A percentile compares a stretch with the other conserved stretches of the same genome.
Evolutionary conservation across 2,113 vertebrate genomes (phyloP).

Genomic region (Ursus arctos): DNA sequence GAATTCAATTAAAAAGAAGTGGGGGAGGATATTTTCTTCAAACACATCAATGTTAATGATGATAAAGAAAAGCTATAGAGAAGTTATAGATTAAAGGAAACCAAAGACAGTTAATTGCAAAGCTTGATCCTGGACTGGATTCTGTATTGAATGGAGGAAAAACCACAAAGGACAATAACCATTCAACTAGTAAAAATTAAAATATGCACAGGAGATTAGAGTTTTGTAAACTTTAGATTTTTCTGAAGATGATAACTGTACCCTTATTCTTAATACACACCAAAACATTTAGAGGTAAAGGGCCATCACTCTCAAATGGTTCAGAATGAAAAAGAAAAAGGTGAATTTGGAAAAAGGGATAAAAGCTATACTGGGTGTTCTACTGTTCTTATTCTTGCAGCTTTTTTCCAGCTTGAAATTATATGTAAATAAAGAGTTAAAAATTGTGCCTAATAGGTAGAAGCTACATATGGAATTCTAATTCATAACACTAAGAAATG

Average conservation of each 20-base stretch:
- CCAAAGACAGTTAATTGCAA: neutral
- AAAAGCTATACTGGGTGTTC: neutral
- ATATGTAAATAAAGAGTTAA: neutral
- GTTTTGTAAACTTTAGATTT: neutral
- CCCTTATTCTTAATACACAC: neutral
- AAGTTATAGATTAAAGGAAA: conserved; percentile 27
- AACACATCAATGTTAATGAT: neutral
- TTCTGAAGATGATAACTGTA: neutral
- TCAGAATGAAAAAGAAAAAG: neutral
- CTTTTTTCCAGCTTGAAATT: conserved; percentile 46
- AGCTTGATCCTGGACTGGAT: neutral
- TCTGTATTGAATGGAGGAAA: neutral
- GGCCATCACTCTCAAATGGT: neutral
- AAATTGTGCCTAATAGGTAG: neutral
- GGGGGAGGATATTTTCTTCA: neutral
- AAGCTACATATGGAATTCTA: neutral
- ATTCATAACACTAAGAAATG: neutral
- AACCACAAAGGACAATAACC: neutral
- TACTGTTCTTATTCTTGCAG: conserved; percentile 11
- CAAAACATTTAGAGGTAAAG: neutral
- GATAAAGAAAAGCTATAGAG: neutral
- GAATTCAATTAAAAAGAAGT: neutral
- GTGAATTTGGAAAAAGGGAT: neutral
- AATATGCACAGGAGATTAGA: neutral
- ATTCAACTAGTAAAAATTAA: conserved; percentile 4